A percentile compares a stretch with the other conserved stretches of the same genome.
These are phyloP conservation scores for Scrobipalpa costella DNA, from an alignment of 2,888 invertebrate species.

Conservation along the genomic window DNA sequence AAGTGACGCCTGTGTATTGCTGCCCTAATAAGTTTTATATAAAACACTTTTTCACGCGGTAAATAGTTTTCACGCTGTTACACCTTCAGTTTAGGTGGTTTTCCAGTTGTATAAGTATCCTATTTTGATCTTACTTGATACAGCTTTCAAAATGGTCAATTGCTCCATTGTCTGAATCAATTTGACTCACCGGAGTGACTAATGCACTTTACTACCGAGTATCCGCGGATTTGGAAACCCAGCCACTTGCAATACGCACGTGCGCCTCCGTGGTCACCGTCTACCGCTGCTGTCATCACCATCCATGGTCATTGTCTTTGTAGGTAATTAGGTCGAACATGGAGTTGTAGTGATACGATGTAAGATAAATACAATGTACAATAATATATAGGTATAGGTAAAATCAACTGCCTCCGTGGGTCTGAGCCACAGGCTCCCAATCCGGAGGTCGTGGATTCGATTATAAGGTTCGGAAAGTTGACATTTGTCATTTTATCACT, in stretches of 20 bases:
- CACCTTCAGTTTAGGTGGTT: too few relatives aligned
- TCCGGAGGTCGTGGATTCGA: too few relatives aligned
- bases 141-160: background rate
- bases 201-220: background rate
- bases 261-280: conserved; percentile 24
- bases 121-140: background rate
- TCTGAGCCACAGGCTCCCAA: too few relatives aligned
- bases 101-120: too few relatives aligned
- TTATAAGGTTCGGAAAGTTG: too few relatives aligned
- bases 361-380: too few relatives aligned
- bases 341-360: too few relatives aligned
- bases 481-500: too few relatives aligned
- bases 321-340: background rate
- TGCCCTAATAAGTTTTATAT: too few relatives aligned
- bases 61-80: background rate
- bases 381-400: too few relatives aligned
- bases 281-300: conserved; percentile 7
- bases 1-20: too few relatives aligned
- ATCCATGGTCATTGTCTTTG: conserved; percentile 21
- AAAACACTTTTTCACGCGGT: background rate
- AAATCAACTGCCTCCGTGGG: too few relatives aligned
- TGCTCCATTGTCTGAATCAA: background rate
- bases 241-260: conserved; percentile 28
- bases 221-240: conserved; percentile 23
- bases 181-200: conserved; percentile 4